phyloP scores from a whole-genome alignment of 2,888 invertebrate genomes.

The Drosophila maculinotata region DNA sequence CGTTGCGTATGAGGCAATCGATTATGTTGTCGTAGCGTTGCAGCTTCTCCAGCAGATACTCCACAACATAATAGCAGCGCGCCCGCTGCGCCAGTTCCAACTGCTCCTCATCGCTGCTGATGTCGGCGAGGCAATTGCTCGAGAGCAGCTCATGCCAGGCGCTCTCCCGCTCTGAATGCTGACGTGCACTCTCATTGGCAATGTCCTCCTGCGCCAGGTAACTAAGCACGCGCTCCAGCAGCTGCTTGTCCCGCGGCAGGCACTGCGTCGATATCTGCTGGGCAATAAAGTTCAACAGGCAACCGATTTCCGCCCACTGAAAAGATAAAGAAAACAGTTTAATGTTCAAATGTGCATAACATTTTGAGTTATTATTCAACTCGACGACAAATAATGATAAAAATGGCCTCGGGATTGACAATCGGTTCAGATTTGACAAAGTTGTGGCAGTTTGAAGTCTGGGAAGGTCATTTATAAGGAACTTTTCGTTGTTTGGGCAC shows the following conservation, averaged over 20 bases:
- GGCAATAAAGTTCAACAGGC: slow-evolving; percentile 88
- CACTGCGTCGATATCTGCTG: slow-evolving; percentile 87
- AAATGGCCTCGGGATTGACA: too few relatives aligned
- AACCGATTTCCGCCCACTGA: slow-evolving; percentile 86
- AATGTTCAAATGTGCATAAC: too few relatives aligned
- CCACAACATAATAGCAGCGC: slow-evolving; percentile 90
- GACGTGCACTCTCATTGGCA: slow-evolving; percentile 84
- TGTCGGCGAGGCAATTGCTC: slow-evolving; percentile 87
- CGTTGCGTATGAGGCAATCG: slow-evolving; percentile 89
- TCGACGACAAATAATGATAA: too few relatives aligned
- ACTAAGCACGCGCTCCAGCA: slow-evolving; percentile 88
- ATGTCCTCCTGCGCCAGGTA: slow-evolving; percentile 86
- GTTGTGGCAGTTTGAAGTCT: too few relatives aligned
- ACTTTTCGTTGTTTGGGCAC: too few relatives aligned
- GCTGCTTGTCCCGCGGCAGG: slow-evolving; percentile 84
- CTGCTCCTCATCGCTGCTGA: slow-evolving; percentile 87
- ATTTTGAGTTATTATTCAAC: too few relatives aligned
- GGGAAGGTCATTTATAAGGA: too few relatives aligned
- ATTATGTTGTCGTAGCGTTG: slow-evolving; percentile 88
- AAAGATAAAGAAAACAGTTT: not conserved
- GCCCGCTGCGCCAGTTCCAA: slow-evolving; percentile 88
- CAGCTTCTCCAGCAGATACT: slow-evolving; percentile 88
- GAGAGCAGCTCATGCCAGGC: slow-evolving; percentile 89
- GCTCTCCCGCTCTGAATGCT: slow-evolving; percentile 90
- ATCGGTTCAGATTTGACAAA: too few relatives aligned